Conservation (phyloP, 92 coral and sea anemone species). For the Bergia puertoricense region DNA sequence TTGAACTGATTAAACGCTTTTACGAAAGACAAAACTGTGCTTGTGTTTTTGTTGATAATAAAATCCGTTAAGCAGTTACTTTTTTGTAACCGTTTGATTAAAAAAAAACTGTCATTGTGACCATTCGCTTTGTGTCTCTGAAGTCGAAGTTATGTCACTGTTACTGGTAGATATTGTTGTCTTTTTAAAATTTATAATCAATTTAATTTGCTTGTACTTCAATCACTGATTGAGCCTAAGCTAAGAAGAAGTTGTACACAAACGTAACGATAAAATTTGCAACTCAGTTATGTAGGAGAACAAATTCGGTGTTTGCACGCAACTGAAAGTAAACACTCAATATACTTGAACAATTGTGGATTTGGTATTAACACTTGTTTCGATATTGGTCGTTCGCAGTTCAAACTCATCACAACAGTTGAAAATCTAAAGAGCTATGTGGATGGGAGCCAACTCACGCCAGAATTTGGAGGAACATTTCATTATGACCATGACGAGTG, state of each 20-base stretch:
- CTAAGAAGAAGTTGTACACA: not conserved
- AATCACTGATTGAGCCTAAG: not conserved
- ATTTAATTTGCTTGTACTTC: not conserved
- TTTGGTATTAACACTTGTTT: conserved; percentile 6
- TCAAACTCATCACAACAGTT: conserved; percentile 90
- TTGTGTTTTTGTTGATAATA: too few species aligned
- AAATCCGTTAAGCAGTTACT: too few species aligned
- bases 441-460: conserved; percentile 83
- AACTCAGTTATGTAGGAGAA: not conserved
- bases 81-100: too few species aligned
- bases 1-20: too few species aligned
- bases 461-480: conserved; percentile 93
- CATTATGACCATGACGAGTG: conserved; percentile 96
- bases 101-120: too few species aligned
- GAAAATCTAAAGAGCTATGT: conserved; percentile 80
- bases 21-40: too few species aligned
- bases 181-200: too few species aligned
- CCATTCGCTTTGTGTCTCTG: too few species aligned
- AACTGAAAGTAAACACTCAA: not conserved
- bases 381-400: conserved; percentile 67
- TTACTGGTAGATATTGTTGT: not conserved
- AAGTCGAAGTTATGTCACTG: not conserved
- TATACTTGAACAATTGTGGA: not conserved
- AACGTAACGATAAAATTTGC: not conserved
- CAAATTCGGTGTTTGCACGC: not conserved